Evolutionary conservation across 2,888 invertebrate species (phyloP).

Genomic region (Lamproptera curius): DNA sequence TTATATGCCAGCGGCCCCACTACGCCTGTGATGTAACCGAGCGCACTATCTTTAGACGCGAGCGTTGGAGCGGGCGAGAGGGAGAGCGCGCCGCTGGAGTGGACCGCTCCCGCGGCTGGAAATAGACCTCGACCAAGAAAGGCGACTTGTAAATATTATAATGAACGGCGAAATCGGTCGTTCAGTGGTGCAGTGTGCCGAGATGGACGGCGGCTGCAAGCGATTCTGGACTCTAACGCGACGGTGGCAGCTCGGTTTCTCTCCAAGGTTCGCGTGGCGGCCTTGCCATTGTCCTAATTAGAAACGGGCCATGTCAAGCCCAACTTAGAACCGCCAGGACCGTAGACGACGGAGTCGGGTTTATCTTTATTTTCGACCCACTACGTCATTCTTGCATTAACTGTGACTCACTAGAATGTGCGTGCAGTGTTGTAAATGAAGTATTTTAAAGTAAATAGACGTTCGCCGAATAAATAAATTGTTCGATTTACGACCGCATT

Average conservation of each 20-base stretch:
- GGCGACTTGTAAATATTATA: slow-evolving; percentile 78
- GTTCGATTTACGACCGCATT: slow-evolving; percentile 32
- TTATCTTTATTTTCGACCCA: slow-evolving; percentile 6
- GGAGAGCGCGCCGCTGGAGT: slow-evolving; percentile 56
- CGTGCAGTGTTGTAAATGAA: slow-evolving; percentile 15
- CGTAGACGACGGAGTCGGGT: neutral
- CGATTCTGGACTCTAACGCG: slow-evolving; percentile 43
- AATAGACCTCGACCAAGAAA: slow-evolving; percentile 80
- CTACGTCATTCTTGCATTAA: slow-evolving; percentile 1
- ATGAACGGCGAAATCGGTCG: slow-evolving; percentile 67
- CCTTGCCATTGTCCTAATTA: slow-evolving; percentile 21
- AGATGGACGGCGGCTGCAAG: slow-evolving; percentile 56
- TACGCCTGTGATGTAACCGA: slow-evolving; percentile 72
- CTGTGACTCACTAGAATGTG: slow-evolving; percentile 28
- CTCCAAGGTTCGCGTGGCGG: slow-evolving; percentile 4
- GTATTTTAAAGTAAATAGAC: slow-evolving; percentile 10
- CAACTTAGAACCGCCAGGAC: slow-evolving; percentile 1
- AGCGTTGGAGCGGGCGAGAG: slow-evolving; percentile 47
- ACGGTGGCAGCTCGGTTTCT: slow-evolving; percentile 24
- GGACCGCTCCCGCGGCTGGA: slow-evolving; percentile 64
- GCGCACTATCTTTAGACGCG: slow-evolving; percentile 66
- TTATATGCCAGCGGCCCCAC: slow-evolving; percentile 73
- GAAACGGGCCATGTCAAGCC: slow-evolving; percentile 14
- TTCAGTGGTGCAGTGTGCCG: slow-evolving; percentile 77
- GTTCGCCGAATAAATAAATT: slow-evolving; percentile 26